Conservation (phyloP, 2,888 invertebrate species). For the Protonemura montana region DNA sequence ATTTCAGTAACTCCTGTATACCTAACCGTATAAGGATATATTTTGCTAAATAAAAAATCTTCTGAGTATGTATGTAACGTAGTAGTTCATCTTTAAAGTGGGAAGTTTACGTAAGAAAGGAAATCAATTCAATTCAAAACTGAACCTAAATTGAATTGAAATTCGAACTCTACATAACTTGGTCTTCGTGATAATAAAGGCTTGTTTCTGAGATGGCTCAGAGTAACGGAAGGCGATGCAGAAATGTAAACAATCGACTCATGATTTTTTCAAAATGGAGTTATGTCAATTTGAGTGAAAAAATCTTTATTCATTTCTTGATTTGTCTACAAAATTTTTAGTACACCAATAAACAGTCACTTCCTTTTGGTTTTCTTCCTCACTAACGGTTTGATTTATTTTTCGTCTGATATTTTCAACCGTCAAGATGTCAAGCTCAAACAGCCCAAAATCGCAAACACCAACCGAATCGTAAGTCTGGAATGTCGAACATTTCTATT, state of each 20-base stretch:
- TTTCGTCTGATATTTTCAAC: background rate
- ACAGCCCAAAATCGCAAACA: background rate
- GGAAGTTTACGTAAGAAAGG: too few relatives aligned
- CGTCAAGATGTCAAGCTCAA: background rate
- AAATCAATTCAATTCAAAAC: too few relatives aligned
- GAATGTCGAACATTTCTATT: background rate
- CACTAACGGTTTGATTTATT: background rate
- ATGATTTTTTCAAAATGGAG: background rate
- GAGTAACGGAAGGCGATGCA: background rate
- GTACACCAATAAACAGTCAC: background rate
- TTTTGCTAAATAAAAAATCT: too few relatives aligned
- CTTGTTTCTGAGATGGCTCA: too few relatives aligned
- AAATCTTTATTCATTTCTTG: background rate
- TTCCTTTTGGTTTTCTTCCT: background rate
- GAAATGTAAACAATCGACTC: background rate
- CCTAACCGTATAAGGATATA: too few relatives aligned
- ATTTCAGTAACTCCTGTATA: too few relatives aligned
- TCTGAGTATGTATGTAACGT: too few relatives aligned
- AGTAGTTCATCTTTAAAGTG: too few relatives aligned
- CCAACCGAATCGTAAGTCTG: background rate
- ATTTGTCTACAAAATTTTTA: background rate
- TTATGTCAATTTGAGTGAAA: background rate
- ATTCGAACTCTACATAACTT: too few relatives aligned
- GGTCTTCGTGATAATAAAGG: too few relatives aligned
- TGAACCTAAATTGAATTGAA: too few relatives aligned